Percentiles rank a stretch among this genome's conserved stretches.
Evolutionary conservation across 1,140 invertebrate genomes (phyloP).

Genomic region (Arion vulgaris): DNA sequence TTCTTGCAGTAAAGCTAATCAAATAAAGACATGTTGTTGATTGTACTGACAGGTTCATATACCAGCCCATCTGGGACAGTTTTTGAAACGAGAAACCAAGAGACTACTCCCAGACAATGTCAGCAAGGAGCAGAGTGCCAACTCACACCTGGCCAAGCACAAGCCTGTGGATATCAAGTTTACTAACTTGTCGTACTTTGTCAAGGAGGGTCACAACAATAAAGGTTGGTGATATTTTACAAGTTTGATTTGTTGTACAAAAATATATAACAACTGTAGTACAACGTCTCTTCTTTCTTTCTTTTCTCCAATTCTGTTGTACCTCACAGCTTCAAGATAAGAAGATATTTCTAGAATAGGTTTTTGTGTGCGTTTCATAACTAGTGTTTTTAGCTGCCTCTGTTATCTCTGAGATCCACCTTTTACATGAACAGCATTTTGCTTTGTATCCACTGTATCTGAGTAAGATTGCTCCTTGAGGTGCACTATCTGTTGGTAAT

Average conservation of each 20-base stretch:
- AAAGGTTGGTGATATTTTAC: slow-evolving; percentile 74
- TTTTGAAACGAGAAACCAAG: slow-evolving; percentile 31
- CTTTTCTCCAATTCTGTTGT: no score
- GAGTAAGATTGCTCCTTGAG: no score
- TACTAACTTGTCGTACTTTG: slow-evolving; percentile 86
- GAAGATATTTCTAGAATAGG: no score
- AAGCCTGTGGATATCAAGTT: slow-evolving; percentile 91
- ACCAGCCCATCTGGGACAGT: slow-evolving; percentile 50
- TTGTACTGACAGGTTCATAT: slow-evolving; percentile 59
- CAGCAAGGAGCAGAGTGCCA: slow-evolving; percentile 46
- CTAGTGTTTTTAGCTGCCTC: no score
- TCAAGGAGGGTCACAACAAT: slow-evolving; percentile 84
- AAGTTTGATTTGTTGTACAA: neutral
- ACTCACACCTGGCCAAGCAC: slow-evolving; percentile 79
- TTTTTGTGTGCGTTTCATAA: no score
- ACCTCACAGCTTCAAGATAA: no score
- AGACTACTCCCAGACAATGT: slow-evolving; percentile 18
- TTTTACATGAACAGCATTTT: no score
- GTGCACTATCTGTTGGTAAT: no score
- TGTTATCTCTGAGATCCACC: no score
- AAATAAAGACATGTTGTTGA: neutral
- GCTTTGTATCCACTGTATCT: no score
- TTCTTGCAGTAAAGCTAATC: neutral
- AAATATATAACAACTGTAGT: neutral
- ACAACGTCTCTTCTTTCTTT: slow-evolving; percentile 19